phyloP scores from a whole-genome alignment of 1,140 invertebrate genomes.

The Pseudomyrmex sp. region DNA sequence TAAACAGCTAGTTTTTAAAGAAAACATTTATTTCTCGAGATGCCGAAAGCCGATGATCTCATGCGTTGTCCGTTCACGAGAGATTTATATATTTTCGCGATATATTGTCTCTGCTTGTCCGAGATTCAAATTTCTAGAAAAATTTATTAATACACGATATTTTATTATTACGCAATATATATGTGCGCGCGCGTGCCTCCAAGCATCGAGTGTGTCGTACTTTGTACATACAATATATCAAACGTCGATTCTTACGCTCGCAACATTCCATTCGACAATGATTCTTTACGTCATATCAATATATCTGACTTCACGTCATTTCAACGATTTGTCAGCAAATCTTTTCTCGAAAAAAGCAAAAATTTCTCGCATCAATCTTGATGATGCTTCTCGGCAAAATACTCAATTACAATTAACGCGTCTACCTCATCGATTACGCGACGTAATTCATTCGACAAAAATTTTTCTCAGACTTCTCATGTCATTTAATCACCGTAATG shows the following conservation, averaged over 20 bases:
- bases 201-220: not conserved
- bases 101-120: not conserved
- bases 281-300: not conserved
- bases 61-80: not conserved
- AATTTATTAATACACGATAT: conserved; percentile 6
- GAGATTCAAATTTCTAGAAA: conserved; percentile 1
- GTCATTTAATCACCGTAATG: not conserved
- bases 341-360: not conserved
- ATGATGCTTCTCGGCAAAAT: not conserved
- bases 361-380: conserved; percentile 12
- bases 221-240: conserved; percentile 18
- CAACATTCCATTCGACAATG: not conserved
- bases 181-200: not conserved
- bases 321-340: not conserved
- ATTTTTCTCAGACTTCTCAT: not conserved
- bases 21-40: not conserved
- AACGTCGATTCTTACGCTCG: not conserved
- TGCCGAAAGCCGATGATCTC: not conserved
- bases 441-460: not conserved
- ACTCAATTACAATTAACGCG: conserved; percentile 1
- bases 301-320: conserved; percentile 6
- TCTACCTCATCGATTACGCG: conserved; percentile 9
- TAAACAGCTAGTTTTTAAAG: conserved; percentile 13
- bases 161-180: not conserved
- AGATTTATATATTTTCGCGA: conserved; percentile 22